phyloP scores from a whole-genome alignment of 2,797 vertebrate genomes.

The Eulemur albifrons region DNA sequence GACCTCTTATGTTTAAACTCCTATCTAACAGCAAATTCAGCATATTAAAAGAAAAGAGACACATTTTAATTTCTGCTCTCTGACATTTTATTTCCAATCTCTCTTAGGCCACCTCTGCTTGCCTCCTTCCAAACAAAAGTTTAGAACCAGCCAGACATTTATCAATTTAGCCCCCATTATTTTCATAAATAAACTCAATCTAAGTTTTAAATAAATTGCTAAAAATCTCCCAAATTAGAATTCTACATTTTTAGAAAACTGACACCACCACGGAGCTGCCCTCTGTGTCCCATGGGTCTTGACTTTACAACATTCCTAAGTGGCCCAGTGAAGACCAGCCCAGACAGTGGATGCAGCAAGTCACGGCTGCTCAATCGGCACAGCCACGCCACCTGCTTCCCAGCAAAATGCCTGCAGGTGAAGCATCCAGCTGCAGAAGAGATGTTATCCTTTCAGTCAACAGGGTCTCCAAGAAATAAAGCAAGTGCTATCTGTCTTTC shows the following conservation, averaged over 20 bases:
- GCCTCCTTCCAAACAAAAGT: not conserved
- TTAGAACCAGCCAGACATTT: not conserved
- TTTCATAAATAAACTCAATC: not conserved
- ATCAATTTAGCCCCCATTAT: not conserved
- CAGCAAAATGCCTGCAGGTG: not conserved
- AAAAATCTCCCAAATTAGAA: not conserved
- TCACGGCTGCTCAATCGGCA: not conserved
- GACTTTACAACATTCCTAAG: not conserved
- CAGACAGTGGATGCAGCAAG: not conserved
- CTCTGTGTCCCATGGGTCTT: not conserved
- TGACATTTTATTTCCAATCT: not conserved
- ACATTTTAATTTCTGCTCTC: not conserved
- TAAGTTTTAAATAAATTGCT: constrained; percentile 4
- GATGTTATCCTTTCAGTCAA: not conserved
- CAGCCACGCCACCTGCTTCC: not conserved
- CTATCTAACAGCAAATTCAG: not conserved
- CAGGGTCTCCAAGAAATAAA: not conserved
- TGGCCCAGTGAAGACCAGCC: not conserved
- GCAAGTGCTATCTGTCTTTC: not conserved
- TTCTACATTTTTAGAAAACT: not conserved
- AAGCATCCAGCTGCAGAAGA: not conserved
- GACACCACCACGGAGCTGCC: not conserved
- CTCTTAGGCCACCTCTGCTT: not conserved
- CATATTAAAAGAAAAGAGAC: not conserved
- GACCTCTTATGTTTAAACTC: not conserved